These are phyloP conservation scores for Catajapyx aquilonaris DNA, from an alignment of 1,140 invertebrate genomes.

Conservation along the genomic window DNA sequence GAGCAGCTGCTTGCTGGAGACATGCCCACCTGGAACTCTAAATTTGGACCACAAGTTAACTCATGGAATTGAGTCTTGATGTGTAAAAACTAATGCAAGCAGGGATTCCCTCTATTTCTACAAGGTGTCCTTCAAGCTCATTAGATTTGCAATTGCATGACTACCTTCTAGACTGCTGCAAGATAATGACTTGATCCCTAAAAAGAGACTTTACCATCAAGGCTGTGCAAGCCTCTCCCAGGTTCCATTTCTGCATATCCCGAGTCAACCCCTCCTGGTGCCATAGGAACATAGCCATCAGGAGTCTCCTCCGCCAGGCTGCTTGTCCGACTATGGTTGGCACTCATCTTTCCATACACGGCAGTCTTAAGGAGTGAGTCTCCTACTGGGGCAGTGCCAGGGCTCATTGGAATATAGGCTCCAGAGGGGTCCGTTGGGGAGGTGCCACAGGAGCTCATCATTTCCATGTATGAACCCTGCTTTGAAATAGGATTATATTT, in stretches of 20 bases:
- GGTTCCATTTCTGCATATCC: constrained; percentile 44
- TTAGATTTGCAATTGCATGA: no score
- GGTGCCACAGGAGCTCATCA: constrained; percentile 29
- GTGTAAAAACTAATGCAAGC: no score
- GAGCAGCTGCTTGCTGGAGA: constrained; percentile 40
- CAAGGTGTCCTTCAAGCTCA: no score
- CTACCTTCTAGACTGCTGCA: no score
- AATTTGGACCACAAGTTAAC: no score
- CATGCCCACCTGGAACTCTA: constrained; percentile 21
- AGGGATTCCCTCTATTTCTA: no score
- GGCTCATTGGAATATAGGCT: constrained; percentile 34
- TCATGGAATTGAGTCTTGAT: no score
- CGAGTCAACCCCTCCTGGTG: constrained; percentile 25
- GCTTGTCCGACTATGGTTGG: constrained; percentile 20
- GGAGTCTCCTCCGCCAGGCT: constrained; percentile 21
- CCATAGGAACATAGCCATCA: constrained; percentile 41
- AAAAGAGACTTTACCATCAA: no score
- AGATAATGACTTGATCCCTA: no score
- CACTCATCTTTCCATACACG: constrained; percentile 2
- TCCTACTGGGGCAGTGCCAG: constrained; percentile 13
- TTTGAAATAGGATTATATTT: no score
- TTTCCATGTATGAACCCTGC: constrained; percentile 31
- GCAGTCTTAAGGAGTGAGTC: background rate
- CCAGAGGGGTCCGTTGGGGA: constrained; percentile 17
- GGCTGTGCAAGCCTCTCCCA: no score